Percentiles rank a stretch among this genome's conserved stretches.
These are phyloP conservation scores for cat (Felis catus) DNA, from an alignment of 2,113 vertebrate genomes.

Conservation along the genomic window DNA sequence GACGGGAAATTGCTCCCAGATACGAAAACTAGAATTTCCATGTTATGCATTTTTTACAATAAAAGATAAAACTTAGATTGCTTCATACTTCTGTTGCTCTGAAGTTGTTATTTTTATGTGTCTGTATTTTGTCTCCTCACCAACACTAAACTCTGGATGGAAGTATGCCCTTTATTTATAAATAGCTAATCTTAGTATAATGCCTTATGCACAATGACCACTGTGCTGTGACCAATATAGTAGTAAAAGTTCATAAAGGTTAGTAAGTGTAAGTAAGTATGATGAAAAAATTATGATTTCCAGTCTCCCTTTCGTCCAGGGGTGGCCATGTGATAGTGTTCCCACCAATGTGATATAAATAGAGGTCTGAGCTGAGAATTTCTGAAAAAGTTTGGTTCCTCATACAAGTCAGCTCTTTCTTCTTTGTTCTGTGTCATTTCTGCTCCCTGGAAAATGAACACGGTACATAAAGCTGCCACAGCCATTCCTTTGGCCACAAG, in stretches of 20 bases:
- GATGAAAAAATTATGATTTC: not conserved
- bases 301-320: not conserved
- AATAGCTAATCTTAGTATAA: slow-evolving; percentile 28
- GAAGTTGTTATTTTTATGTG: slow-evolving; percentile 37
- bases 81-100: not conserved
- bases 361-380: not conserved
- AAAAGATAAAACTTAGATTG: not conserved
- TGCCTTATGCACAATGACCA: not conserved
- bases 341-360: not conserved
- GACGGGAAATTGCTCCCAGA: not conserved
- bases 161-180: not conserved
- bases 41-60: not conserved
- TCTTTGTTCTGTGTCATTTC: not conserved
- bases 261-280: not conserved
- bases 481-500: not conserved
- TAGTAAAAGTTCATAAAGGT: not conserved
- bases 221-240: not conserved
- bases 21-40: not conserved
- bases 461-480: too few species aligned
- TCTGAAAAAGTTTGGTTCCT: not conserved
- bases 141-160: not conserved
- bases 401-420: not conserved
- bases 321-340: not conserved
- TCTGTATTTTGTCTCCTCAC: slow-evolving; percentile 28
- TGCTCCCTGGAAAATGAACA: not conserved